Evolutionary conservation across 1,140 invertebrate genomes (phyloP), one percentile per base, ranked within the genome.

Genomic region (Chelonus insularis): DNA sequence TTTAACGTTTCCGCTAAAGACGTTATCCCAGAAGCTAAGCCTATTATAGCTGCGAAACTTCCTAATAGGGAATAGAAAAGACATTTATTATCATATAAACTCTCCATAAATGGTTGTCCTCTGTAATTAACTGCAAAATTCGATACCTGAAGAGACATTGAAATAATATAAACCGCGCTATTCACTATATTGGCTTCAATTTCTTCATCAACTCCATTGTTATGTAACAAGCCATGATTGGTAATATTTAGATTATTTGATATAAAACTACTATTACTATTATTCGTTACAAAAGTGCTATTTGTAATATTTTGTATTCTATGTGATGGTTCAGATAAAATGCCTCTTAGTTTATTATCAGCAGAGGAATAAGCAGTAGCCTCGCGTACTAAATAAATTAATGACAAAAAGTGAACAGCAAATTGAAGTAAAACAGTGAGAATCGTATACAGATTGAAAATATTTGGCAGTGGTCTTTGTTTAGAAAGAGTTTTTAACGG

Each of bases 81-180:
- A 20, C 94, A 88, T 71, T 91, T 93, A 81, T 99, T 99, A 72
- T 97, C 92, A 12, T 76, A 77, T 57, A 99, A 82, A 82, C 94
- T 94, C 79, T 98, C 96, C 98, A 99, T 99, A 71, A 96, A 99
- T 1, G 98, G 98, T 77, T 94, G 89, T 8, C 98, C 97, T 85
- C 95, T 90, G 80, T 99, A 99, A 83, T 99, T 99, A 39, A 99
- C 95, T 57, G 95, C 95, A 83, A 99, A 99, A 36, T 97, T 99
- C 6, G 95, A 93, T 60, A 99, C 89, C 86, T 99, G 98, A 55
- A 99, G 82, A 6, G 95, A 88, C 88, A 99, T 92, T 6, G 96
- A 97, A 68, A 99, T 96, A 48, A 99, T 93, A 78, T 99, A 99
- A 3, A 99, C 96, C 18, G 96, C 97, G 68, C 95, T 97, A 76